Evolutionary conservation across 2,888 invertebrate genomes (phyloP).

Genomic region (Stratiomys singularior): DNA sequence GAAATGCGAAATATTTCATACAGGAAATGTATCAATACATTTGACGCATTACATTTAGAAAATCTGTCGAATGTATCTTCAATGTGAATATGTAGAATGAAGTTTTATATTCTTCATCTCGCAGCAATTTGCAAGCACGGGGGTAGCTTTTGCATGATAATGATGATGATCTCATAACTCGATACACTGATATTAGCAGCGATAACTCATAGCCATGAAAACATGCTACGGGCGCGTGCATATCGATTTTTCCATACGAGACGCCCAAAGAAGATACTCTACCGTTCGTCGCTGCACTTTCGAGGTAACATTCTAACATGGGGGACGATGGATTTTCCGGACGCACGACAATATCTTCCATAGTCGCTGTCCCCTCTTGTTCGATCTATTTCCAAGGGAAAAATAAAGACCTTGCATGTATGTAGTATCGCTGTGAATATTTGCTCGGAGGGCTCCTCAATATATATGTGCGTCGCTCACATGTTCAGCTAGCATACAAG

Average conservation of each 20-base stretch:
- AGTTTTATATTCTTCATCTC: too few relatives aligned
- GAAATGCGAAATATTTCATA: too few relatives aligned
- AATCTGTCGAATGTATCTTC: too few relatives aligned
- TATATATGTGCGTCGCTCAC: neutral
- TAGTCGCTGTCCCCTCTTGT: neutral
- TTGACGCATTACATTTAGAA: too few relatives aligned
- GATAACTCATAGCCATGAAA: neutral
- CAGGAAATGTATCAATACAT: too few relatives aligned
- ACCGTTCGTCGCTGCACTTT: neutral
- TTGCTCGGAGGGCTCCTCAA: neutral
- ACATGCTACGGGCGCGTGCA: neutral
- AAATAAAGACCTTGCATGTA: neutral
- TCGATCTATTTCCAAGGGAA: conserved; percentile 2
- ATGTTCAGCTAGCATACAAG: neutral
- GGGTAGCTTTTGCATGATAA: neutral
- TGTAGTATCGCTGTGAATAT: neutral
- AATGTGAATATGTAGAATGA: too few relatives aligned
- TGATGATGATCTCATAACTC: neutral
- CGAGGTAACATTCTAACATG: too few relatives aligned
- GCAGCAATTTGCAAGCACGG: too few relatives aligned
- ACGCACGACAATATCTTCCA: neutral
- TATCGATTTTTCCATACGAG: conserved; percentile 6
- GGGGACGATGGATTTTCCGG: conserved; percentile 21
- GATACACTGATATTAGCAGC: neutral
- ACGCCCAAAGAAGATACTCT: neutral